Base-by-base conservation (phyloP, 1,140 invertebrate genomes). In the Heliconius congener region DNA sequence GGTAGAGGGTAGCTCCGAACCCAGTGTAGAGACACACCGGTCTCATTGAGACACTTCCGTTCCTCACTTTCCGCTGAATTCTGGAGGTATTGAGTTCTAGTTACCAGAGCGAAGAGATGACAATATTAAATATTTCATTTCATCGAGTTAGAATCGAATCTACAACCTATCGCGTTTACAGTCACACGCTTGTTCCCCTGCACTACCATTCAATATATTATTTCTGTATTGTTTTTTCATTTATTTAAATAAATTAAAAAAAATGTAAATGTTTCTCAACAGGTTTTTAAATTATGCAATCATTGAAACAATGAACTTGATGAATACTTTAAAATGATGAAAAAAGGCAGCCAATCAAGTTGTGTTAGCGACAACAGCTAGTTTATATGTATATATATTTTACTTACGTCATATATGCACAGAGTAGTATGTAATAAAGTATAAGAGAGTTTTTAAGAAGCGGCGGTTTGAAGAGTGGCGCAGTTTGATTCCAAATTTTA, bases 401-500 rank as follows among this genome's bases (percentile, higher is more conserved):
- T 55, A 84, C 90, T 88, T 81, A 92, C 91, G 89, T 92, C 91
- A 92, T 91, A 74, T 88, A 92, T 71, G 90, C 88, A 46, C 88
- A 89, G 11, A 92, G 76, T 2, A 91, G 81, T 50, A 92, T 84
- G 60, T 86, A 92, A 79, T 92, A 92, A 1, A 92, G 83, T 70
- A 81, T 90, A 18, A 87, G 75, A 1, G 89, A 90, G 81, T 91
- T 92, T 74, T 84, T 86, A 5, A 95, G 81, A 18, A 95, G 87
- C 13, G 94, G 90, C 2, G 85, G 87, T 77, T 91, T 90, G 84
- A 95, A 95, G 1, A 95, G 86, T 2, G 94, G 94, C 1, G 88
- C 89, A 0, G 94, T 95, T 85, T 95, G 94, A 66, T 90, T 83
- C 92, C 91, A 94, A 79, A 95, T 91, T 30, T 82, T 89, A 1